These are phyloP conservation scores for Leptocoma aspasia DNA, from an alignment of 2,113 vertebrate species.

Conservation along the genomic window DNA sequence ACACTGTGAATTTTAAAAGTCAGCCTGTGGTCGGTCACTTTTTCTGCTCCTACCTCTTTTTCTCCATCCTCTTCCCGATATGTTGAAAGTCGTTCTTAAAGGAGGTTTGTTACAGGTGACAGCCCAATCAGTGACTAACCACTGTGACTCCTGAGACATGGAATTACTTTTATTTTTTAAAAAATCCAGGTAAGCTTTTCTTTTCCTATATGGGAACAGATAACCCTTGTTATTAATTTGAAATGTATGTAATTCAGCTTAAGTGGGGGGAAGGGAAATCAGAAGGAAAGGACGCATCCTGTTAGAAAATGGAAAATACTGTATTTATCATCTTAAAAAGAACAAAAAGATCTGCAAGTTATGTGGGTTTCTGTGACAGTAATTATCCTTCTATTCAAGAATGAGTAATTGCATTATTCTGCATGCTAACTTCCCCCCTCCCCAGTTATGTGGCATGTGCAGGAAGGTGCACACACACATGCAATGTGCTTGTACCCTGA, in stretches of 20 bases:
- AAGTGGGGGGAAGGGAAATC: neutral
- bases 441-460: neutral
- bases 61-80: neutral
- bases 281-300: slow-evolving; percentile 34
- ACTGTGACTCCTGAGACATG: neutral
- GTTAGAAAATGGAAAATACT: slow-evolving; percentile 41
- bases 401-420: slow-evolving; percentile 62
- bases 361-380: slow-evolving; percentile 58
- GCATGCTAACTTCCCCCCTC: slow-evolving; percentile 8
- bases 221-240: slow-evolving; percentile 16
- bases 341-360: slow-evolving; percentile 62
- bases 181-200: neutral
- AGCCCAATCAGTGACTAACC: neutral
- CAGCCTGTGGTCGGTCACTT: neutral
- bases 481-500: neutral
- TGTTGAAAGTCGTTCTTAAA: neutral
- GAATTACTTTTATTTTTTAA: neutral
- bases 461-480: neutral
- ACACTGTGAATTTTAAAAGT: neutral
- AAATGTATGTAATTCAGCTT: neutral
- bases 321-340: slow-evolving; percentile 64
- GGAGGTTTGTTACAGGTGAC: neutral
- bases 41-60: neutral
- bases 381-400: slow-evolving; percentile 58
- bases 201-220: neutral